Conservation (phyloP, 2,888 invertebrate genomes). For the Megastigmus dorsalis region DNA sequence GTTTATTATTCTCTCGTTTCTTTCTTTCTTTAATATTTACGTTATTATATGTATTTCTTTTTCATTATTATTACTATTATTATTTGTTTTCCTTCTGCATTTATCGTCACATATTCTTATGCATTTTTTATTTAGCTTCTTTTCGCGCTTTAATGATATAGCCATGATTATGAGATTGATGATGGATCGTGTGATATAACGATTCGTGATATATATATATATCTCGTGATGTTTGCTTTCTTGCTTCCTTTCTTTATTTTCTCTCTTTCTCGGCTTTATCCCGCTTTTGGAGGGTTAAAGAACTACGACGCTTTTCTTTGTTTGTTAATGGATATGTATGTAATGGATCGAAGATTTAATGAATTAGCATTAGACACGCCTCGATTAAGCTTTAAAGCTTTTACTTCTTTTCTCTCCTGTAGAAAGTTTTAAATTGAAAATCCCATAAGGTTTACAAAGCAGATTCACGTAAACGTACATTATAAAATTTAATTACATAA, state of each 20-base stretch:
- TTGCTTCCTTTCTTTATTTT: no score
- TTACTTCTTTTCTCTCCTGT: no score
- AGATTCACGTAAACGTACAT: neutral
- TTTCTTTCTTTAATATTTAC: constrained; percentile 4
- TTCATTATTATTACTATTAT: constrained; percentile 23
- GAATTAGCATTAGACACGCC: constrained; percentile 27
- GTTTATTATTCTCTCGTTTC: constrained; percentile 33
- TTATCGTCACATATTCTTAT: constrained; percentile 16
- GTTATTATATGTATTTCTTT: constrained; percentile 30
- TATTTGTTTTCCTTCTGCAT: neutral
- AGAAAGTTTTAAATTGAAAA: no score
- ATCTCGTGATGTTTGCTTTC: no score
- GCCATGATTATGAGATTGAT: constrained; percentile 45
- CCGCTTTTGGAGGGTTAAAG: neutral
- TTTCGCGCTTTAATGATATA: constrained; percentile 48
- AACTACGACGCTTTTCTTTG: no score
- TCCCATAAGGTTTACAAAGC: no score
- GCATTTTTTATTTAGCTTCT: constrained; percentile 16
- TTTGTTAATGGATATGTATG: constrained; percentile 49
- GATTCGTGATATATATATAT: constrained; percentile 25
- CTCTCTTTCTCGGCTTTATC: neutral
- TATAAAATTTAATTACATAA: no score
- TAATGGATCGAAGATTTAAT: constrained; percentile 28
- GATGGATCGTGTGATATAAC: constrained; percentile 22
- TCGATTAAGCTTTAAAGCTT: neutral